Evolutionary conservation across 2,113 vertebrate species (phyloP), one percentile per base, ranked within the genome.

Genomic region (Pristiophorus japonicus): DNA sequence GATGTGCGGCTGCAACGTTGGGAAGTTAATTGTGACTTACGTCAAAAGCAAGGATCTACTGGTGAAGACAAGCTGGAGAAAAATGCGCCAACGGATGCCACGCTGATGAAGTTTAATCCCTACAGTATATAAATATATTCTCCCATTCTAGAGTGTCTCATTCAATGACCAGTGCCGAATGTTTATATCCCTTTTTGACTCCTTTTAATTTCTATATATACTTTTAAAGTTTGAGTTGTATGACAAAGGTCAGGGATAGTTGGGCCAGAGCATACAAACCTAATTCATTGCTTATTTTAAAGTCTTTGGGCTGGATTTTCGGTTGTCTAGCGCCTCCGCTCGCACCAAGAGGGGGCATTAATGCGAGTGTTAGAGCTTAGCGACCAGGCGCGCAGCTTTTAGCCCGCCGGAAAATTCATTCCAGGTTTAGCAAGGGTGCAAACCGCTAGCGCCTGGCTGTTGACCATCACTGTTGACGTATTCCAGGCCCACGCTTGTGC

Each of bases 11-110:
- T 96, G 95, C 87, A 97, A 97, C 0, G 96, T 99, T 45, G 98
- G 98, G 2, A 97, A 96, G 0, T 97, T 97, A 47, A 59, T 98
- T 75, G 98, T 99, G 0, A 97, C 97, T 47, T 95, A 97, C 51
- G 97, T 95, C 65, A 99, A 99, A 96, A 99, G 99, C 96, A 96
- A 97, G 63, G 97, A 98, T 96, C 97, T 99, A 87, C 96, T 99
- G 4, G 62, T 99, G 93, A 98, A 97, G 96, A 98, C 98, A 94
- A 99, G 98, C 96, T 99, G 99, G 99, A 98, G 96, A 95, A 98
- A 97, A 0, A 99, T 99, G 99, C 96, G 96, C 59, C 99, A 99
- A 70, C 24, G 16, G 45, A 94, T 94, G 93, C 93, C 93, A 70
- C 0, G 30, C 65, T 94, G 93, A 94, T 34, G 42, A 70, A 70